Evolutionary conservation across 2,797 vertebrate genomes (phyloP).

Genomic region (Anableps anableps): DNA sequence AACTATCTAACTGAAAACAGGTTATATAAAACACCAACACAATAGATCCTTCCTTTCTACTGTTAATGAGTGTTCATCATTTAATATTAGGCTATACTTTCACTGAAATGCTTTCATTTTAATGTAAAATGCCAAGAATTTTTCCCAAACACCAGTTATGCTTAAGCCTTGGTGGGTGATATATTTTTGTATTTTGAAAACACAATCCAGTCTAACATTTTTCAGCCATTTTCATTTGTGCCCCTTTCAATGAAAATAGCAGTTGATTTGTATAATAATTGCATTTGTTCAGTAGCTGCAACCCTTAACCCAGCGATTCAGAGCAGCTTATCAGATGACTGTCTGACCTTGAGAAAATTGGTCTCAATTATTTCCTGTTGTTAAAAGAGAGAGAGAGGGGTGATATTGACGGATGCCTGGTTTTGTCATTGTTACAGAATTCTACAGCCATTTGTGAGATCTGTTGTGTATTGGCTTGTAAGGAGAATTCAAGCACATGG

Average conservation of each 20-base stretch:
- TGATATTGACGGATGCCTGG: constrained; percentile 73
- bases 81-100: background rate
- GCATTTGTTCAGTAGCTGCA: constrained; percentile 82
- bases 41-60: background rate
- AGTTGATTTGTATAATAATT: constrained; percentile 83
- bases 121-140: background rate
- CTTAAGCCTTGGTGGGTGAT: background rate
- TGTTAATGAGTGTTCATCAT: background rate
- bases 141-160: background rate
- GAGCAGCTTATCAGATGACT: constrained; percentile 86
- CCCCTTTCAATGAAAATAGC: constrained; percentile 61
- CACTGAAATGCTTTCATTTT: background rate
- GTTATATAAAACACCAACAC: background rate
- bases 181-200: constrained; percentile 25
- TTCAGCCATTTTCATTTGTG: constrained; percentile 25
- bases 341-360: constrained; percentile 90
- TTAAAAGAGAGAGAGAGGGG: constrained; percentile 75
- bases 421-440: constrained; percentile 28
- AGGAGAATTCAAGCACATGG: constrained; percentile 11
- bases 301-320: constrained; percentile 82
- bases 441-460: constrained; percentile 4
- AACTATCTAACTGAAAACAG: background rate
- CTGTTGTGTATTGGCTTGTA: constrained; percentile 21
- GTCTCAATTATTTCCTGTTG: constrained; percentile 89
- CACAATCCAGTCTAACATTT: constrained; percentile 36